Percentiles rank a stretch among this genome's conserved stretches.
These are phyloP conservation scores for Harpalus rubripes DNA, from an alignment of 2,888 invertebrate genomes.

Conservation along the genomic window DNA sequence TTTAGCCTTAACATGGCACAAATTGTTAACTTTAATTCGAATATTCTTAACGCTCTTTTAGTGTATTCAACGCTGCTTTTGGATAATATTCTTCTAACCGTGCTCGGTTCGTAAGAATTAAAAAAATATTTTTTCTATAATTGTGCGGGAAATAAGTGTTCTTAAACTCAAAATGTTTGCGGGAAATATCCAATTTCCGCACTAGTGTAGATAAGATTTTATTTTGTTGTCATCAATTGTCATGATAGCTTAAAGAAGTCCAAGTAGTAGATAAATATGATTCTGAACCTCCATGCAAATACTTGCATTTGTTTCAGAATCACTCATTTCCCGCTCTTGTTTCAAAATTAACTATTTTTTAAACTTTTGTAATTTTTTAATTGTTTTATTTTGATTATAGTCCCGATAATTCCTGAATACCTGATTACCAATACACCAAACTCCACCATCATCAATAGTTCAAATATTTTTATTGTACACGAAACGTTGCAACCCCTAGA, in stretches of 20 bases:
- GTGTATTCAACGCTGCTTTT: conserved; percentile 88
- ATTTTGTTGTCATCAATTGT: too few species aligned
- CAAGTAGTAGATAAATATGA: too few species aligned
- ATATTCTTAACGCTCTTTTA: conserved; percentile 76
- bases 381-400: conserved; percentile 77
- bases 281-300: too few species aligned
- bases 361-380: not conserved
- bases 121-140: not conserved
- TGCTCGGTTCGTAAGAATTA: conserved; percentile 7
- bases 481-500: conserved; percentile 73
- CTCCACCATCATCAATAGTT: not conserved
- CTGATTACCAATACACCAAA: conserved; percentile 76
- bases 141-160: not conserved
- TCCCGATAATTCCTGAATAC: conserved; percentile 90
- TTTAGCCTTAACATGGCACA: not conserved
- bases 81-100: conserved; percentile 86
- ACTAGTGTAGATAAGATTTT: too few species aligned
- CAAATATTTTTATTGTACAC: not conserved
- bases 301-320: too few species aligned
- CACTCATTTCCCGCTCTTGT: too few species aligned
- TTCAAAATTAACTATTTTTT: too few species aligned
- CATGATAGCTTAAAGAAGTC: too few species aligned
- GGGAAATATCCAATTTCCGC: too few species aligned
- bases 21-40: not conserved
- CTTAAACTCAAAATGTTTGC: too few species aligned